Evolutionary conservation across 2,797 vertebrate species (phyloP), one percentile per base, ranked within the genome.

Genomic region (Moxostoma hubbsi): DNA sequence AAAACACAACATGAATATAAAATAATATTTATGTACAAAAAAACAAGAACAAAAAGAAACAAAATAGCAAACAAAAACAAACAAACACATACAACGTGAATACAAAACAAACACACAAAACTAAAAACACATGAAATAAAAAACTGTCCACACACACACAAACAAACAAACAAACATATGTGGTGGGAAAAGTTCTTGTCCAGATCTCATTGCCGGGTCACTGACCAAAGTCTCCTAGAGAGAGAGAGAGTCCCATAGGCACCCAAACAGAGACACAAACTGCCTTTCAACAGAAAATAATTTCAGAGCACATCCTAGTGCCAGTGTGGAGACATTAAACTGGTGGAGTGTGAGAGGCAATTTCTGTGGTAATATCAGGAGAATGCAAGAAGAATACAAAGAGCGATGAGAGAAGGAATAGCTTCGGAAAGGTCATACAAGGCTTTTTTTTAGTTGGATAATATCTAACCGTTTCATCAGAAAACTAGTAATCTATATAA

Each of bases 161-260:
- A 1, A 24, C 18, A 24, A 24, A n/a, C n/a, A n/a, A n/a, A n/a
- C n/a, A n/a, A n/a, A n/a, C n/a, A n/a, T n/a, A n/a, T 6, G 43
- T 47, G 15, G 51, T 7, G 58, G 16, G 7, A 51, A 57, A 47
- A 76, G n/a, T 58, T 50, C 61, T 78, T 81, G 65, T 5, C 54
- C 54, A 78, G 36, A 73, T 55, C 55, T 77, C 53, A 77, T 51
- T 79, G 69, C 15, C 13, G 55, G 73, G 59, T 80, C 77, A 80
- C 59, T 57, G 54, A 82, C 59, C 76, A 50, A 46, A 70, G 70
- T 43, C 58, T 24, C 15, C 18, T 1, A 13, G 49, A 16, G 12
- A 75, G 62, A 8, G 18, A 62, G 4, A 54, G 8, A 24, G 18
- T 11, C 18, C 47, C 49, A 61, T 12, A 36, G 53, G 8, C 74